Conservation (phyloP, 2,113 vertebrate genomes). For the Hystrix cristata region DNA sequence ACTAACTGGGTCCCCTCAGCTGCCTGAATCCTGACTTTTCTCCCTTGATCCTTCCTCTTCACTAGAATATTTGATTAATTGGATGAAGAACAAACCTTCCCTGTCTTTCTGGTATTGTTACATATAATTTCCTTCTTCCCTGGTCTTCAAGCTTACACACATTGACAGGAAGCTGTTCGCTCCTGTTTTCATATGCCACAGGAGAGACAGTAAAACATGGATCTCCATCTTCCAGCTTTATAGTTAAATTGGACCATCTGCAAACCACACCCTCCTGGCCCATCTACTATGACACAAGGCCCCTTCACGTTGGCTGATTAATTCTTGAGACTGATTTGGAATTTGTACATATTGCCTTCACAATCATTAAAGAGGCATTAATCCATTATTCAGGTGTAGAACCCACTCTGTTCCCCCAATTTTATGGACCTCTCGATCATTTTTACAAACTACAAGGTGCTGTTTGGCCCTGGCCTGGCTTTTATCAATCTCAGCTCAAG, state of each 20-base stretch:
- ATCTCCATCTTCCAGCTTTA: neutral
- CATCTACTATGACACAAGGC: neutral
- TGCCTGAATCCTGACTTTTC: neutral
- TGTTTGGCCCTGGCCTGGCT: neutral
- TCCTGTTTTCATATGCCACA: neutral
- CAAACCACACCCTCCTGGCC: neutral
- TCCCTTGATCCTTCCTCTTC: neutral
- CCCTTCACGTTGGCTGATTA: conserved; percentile 27
- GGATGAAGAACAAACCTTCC: neutral
- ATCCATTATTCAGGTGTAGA: conserved; percentile 70
- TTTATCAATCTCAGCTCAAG: conserved; percentile 47
- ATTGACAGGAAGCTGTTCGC: neutral
- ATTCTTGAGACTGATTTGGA: conserved; percentile 72
- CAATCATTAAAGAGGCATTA: conserved; percentile 75
- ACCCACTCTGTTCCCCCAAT: conserved; percentile 63
- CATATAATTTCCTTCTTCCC: neutral
- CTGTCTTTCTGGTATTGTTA: neutral
- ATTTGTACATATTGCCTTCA: conserved; percentile 64
- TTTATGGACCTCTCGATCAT: conserved; percentile 67
- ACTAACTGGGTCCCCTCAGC: neutral
- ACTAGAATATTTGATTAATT: neutral
- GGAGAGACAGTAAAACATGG: neutral
- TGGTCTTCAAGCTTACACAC: neutral
- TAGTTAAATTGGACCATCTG: neutral
- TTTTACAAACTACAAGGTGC: neutral